Conservation (phyloP, 92 coral and sea anemone genomes). For the Heteractis magnifica region DNA sequence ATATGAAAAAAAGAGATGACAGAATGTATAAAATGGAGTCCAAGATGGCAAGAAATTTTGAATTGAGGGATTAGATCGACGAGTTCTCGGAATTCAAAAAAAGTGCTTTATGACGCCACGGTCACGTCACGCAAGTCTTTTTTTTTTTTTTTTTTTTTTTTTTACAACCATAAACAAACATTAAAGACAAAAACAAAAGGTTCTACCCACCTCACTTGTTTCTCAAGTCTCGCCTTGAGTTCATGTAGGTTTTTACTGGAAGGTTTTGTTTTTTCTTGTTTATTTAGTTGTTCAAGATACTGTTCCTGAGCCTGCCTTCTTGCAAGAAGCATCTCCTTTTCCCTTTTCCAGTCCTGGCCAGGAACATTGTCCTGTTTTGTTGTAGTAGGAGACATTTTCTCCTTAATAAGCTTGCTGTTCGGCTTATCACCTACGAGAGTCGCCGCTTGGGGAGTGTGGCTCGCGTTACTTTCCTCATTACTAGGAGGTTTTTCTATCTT, state of each 20-base stretch:
- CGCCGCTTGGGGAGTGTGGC: too few species aligned
- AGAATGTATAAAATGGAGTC: too few species aligned
- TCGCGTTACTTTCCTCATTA: neutral
- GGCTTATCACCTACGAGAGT: too few species aligned
- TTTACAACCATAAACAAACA: neutral
- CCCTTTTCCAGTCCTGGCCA: slow-evolving; percentile 15
- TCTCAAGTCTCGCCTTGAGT: slow-evolving; percentile 22
- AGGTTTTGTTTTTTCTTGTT: neutral
- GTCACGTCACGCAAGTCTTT: neutral
- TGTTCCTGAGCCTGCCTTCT: neutral
- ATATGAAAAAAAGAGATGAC: too few species aligned
- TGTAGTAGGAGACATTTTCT: neutral
- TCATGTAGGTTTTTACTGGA: slow-evolving; percentile 13
- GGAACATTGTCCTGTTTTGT: too few species aligned
- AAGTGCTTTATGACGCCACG: neutral
- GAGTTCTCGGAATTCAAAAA: too few species aligned
- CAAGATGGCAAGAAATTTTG: too few species aligned
- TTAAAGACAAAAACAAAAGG: neutral
- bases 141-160: too few species aligned
- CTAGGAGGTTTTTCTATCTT: neutral
- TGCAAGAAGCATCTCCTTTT: slow-evolving; percentile 22
- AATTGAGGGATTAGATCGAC: too few species aligned
- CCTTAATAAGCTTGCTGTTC: neutral
- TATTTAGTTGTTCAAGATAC: slow-evolving; percentile 10
- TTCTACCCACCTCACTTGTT: slow-evolving; percentile 30